phyloP scores from a whole-genome alignment of 2,888 invertebrate species.

The Drosophila anomalata region DNA sequence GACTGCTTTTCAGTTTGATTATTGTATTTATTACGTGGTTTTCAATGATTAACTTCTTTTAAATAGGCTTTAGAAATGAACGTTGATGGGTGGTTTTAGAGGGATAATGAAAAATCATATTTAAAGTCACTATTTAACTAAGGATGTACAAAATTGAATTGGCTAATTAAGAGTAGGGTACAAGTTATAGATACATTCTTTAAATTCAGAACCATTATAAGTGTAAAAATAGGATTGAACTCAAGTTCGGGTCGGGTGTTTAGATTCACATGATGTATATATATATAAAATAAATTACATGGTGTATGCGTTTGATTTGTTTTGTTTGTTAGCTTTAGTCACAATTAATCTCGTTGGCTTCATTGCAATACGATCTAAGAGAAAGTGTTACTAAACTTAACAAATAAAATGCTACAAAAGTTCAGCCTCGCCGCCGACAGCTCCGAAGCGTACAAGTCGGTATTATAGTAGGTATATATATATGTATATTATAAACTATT shows the following conservation, averaged over 20 bases:
- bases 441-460: slow-evolving; percentile 62
- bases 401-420: slow-evolving; percentile 76
- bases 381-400: slow-evolving; percentile 72
- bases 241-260: slow-evolving; percentile 21
- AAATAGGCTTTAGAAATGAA: slow-evolving; percentile 46
- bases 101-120: slow-evolving; percentile 37
- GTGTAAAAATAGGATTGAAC: slow-evolving; percentile 24
- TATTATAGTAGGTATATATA: slow-evolving; percentile 47
- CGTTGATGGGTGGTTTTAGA: slow-evolving; percentile 37
- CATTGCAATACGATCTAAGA: slow-evolving; percentile 57
- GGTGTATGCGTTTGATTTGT: slow-evolving; percentile 22
- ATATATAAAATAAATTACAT: slow-evolving; percentile 59
- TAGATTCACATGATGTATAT: slow-evolving; percentile 32
- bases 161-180: slow-evolving; percentile 60
- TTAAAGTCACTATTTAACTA: slow-evolving; percentile 51
- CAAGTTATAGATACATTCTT: slow-evolving; percentile 57
- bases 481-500: slow-evolving; percentile 67
- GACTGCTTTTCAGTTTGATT: slow-evolving; percentile 30
- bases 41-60: slow-evolving; percentile 51
- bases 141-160: slow-evolving; percentile 57
- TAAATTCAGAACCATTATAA: slow-evolving; percentile 34
- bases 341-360: slow-evolving; percentile 77
- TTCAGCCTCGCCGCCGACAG: slow-evolving; percentile 71
- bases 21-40: slow-evolving; percentile 55
- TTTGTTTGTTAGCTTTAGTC: slow-evolving; percentile 66